A percentile compares a stretch with the other conserved stretches of the same genome.
Evolutionary conservation across 2,888 invertebrate species (phyloP).

Genomic region (Orgyia antiqua): DNA sequence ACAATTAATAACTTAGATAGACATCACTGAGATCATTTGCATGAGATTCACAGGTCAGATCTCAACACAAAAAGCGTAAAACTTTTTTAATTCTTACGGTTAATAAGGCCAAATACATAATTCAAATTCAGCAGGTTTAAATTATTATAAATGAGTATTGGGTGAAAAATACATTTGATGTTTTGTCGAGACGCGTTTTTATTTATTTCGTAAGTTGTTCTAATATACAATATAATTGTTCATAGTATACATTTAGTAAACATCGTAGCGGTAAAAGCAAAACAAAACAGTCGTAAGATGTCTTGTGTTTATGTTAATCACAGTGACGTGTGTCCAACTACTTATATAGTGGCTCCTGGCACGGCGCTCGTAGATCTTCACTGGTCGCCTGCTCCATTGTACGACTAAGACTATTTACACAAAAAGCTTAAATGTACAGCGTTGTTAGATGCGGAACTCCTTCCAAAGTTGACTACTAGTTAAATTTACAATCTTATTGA

Average conservation of each 20-base stretch:
- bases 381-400: slow-evolving; percentile 37
- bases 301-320: slow-evolving; percentile 73
- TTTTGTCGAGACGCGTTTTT: slow-evolving; percentile 55
- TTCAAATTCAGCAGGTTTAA: slow-evolving; percentile 61
- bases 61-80: slow-evolving; percentile 70
- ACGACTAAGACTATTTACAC: slow-evolving; percentile 69
- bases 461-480: slow-evolving; percentile 66
- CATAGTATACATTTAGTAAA: slow-evolving; percentile 63
- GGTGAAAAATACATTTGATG: slow-evolving; percentile 77
- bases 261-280: slow-evolving; percentile 77
- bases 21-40: slow-evolving; percentile 52
- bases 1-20: slow-evolving; percentile 27
- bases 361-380: slow-evolving; percentile 41
- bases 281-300: slow-evolving; percentile 69
- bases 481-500: slow-evolving; percentile 59
- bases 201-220: slow-evolving; percentile 47
- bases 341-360: slow-evolving; percentile 35
- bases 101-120: slow-evolving; percentile 66
- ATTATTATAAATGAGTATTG: slow-evolving; percentile 70
- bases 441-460: slow-evolving; percentile 74
- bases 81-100: slow-evolving; percentile 51
- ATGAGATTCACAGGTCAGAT: slow-evolving; percentile 51
- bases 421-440: slow-evolving; percentile 77
- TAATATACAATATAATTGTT: slow-evolving; percentile 55
- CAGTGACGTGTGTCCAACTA: slow-evolving; percentile 63